A percentile compares a stretch with the other conserved stretches of the same genome.
Conservation (phyloP, 2,888 invertebrate species). For the Odontocolon sp. region DNA sequence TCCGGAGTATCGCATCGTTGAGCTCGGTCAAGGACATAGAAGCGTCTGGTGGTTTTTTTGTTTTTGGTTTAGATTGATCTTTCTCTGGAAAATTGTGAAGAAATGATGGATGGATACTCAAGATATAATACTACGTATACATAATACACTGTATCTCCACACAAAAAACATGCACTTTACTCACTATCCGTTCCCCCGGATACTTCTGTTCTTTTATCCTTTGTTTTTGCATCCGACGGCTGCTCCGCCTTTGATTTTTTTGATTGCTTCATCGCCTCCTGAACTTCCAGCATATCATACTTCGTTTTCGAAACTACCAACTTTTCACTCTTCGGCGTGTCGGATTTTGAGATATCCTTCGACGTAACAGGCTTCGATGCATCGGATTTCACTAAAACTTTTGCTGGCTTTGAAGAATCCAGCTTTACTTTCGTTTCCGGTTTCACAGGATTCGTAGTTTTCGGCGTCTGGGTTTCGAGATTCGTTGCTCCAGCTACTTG, state of each 20-base stretch:
- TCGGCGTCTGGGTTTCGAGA: constrained; percentile 25
- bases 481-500: constrained; percentile 13
- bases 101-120: too few species aligned
- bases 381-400: constrained; percentile 44
- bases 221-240: constrained; percentile 39
- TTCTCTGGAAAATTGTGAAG: constrained; percentile 53
- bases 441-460: constrained; percentile 42
- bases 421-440: constrained; percentile 60
- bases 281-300: constrained; percentile 20
- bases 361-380: constrained; percentile 44
- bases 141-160: too few species aligned
- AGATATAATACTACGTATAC: too few species aligned
- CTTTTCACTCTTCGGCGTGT: constrained; percentile 35
- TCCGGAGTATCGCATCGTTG: constrained; percentile 82
- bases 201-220: constrained; percentile 50
- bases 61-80: constrained; percentile 72
- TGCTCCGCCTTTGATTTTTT: constrained; percentile 57
- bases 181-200: constrained; percentile 68
- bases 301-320: constrained; percentile 41
- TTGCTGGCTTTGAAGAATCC: constrained; percentile 37
- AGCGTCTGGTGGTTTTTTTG: constrained; percentile 79
- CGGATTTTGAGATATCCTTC: constrained; percentile 30
- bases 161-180: constrained; percentile 51
- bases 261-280: constrained; percentile 57
- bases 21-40: constrained; percentile 84